Conservation (phyloP, 2,888 invertebrate genomes). For the Apoda limacodes region DNA sequence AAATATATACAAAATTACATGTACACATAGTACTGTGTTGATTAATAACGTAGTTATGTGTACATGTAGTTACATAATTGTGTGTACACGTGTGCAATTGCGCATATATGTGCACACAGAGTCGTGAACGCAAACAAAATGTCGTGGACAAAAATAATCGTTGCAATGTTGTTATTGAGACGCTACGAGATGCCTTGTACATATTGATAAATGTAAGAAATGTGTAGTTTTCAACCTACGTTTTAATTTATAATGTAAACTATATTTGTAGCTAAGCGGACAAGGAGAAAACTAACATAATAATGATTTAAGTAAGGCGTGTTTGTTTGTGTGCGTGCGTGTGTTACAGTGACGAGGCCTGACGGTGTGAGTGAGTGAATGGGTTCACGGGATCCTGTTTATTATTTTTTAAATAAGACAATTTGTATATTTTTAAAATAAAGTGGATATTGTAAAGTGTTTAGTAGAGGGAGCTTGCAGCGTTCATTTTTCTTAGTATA, state of each 20-base stretch:
- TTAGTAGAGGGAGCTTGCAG: constrained; percentile 59
- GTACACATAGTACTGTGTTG: too few species aligned
- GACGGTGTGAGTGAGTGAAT: constrained; percentile 28
- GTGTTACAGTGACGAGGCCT: constrained; percentile 29
- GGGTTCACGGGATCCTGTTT: constrained; percentile 22
- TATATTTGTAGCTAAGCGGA: constrained; percentile 58
- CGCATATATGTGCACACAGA: too few species aligned
- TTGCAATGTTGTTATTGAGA: constrained; percentile 31
- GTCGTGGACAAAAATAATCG: constrained; percentile 27
- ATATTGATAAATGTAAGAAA: constrained; percentile 55
- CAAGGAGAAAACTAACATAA: constrained; percentile 46
- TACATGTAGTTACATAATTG: too few species aligned
- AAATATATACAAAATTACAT: too few species aligned
- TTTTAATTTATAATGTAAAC: constrained; percentile 66
- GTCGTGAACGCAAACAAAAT: constrained; percentile 18
- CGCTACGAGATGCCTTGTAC: constrained; percentile 61
- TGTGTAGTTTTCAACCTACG: constrained; percentile 65
- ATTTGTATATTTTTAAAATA: constrained; percentile 33
- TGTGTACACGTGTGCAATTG: too few species aligned
- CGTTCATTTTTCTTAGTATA: constrained; percentile 35
- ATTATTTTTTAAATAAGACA: constrained; percentile 30
- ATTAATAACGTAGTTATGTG: too few species aligned
- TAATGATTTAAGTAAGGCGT: constrained; percentile 31
- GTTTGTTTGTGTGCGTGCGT: constrained; percentile 16
- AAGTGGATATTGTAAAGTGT: constrained; percentile 40